A percentile compares a stretch with the other conserved stretches of the same genome.
phyloP scores from a whole-genome alignment of 2,888 invertebrate species.

The Polymixis flavicincta region DNA sequence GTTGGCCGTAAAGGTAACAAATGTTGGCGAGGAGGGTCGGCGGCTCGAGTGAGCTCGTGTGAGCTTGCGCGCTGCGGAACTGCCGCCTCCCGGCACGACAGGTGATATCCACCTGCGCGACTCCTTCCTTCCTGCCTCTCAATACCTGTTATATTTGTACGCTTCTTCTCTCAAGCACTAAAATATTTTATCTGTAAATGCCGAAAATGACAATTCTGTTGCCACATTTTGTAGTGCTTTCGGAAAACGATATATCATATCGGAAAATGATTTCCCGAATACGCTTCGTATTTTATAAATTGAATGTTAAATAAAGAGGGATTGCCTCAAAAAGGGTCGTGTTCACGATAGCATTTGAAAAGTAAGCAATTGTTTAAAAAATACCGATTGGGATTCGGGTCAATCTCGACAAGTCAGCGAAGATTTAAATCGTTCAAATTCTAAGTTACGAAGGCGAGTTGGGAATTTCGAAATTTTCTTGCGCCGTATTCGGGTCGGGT shows the following conservation, averaged over 20 bases:
- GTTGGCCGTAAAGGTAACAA: slow-evolving; percentile 85
- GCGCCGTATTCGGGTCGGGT: slow-evolving; percentile 80
- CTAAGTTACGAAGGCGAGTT: slow-evolving; percentile 76
- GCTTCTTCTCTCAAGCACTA: slow-evolving; percentile 64
- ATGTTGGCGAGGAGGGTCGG: slow-evolving; percentile 74
- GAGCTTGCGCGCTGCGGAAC: slow-evolving; percentile 55
- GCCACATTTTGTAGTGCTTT: slow-evolving; percentile 39
- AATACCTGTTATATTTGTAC: slow-evolving; percentile 72
- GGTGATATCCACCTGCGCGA: slow-evolving; percentile 81
- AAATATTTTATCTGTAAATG: slow-evolving; percentile 66
- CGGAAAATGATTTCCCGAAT: slow-evolving; percentile 44
- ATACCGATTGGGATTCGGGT: slow-evolving; percentile 73
- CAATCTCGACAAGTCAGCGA: slow-evolving; percentile 77
- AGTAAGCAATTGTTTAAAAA: slow-evolving; percentile 59
- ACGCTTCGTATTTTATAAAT: slow-evolving; percentile 39
- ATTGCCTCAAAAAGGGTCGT: slow-evolving; percentile 14
- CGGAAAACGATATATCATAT: slow-evolving; percentile 54
- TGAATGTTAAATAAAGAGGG: slow-evolving; percentile 41
- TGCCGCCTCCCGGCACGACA: slow-evolving; percentile 69
- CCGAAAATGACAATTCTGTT: slow-evolving; percentile 62
- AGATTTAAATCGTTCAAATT: slow-evolving; percentile 84
- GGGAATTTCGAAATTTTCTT: slow-evolving; percentile 79
- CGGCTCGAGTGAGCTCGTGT: slow-evolving; percentile 41
- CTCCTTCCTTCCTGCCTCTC: slow-evolving; percentile 80
- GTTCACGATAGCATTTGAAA: slow-evolving; percentile 44